These are phyloP conservation scores for Castor canadensis DNA, from an alignment of 2,113 vertebrate genomes.

Conservation along the genomic window DNA sequence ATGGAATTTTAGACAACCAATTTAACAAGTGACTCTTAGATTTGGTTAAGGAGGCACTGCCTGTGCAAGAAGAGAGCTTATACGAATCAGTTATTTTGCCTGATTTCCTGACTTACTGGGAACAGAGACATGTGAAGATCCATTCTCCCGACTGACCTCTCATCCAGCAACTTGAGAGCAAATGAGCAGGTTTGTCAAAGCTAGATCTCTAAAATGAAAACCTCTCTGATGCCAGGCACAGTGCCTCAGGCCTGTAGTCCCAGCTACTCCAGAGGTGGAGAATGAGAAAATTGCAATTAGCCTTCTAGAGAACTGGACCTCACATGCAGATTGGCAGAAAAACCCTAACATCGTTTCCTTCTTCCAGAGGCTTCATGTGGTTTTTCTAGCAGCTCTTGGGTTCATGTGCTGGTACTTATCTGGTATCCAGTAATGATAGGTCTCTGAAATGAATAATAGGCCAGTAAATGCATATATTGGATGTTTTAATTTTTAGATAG, in stretches of 20 bases:
- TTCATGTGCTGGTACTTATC: neutral
- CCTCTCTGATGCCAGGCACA: too few species aligned
- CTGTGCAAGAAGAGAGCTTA: neutral
- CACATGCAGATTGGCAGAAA: neutral
- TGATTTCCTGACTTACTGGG: neutral
- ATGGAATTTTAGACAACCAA: neutral
- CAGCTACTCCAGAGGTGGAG: too few species aligned
- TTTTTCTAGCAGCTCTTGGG: neutral
- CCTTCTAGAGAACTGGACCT: neutral
- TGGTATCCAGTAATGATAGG: neutral
- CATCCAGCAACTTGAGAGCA: slow-evolving; percentile 2
- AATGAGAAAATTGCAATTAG: too few species aligned
- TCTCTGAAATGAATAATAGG: neutral
- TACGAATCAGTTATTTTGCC: neutral
- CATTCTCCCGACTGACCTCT: neutral
- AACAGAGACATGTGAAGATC: neutral
- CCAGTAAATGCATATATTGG: neutral
- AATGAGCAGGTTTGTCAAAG: neutral
- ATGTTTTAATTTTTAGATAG: neutral
- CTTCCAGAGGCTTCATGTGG: neutral
- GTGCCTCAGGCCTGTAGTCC: too few species aligned
- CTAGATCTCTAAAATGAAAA: neutral
- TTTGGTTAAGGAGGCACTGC: neutral
- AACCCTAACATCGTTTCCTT: neutral
- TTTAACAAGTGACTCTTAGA: neutral